Percentiles rank a stretch among this genome's conserved stretches.
phyloP scores from a whole-genome alignment of 2,888 invertebrate species.

The Cantharis rustica region DNA sequence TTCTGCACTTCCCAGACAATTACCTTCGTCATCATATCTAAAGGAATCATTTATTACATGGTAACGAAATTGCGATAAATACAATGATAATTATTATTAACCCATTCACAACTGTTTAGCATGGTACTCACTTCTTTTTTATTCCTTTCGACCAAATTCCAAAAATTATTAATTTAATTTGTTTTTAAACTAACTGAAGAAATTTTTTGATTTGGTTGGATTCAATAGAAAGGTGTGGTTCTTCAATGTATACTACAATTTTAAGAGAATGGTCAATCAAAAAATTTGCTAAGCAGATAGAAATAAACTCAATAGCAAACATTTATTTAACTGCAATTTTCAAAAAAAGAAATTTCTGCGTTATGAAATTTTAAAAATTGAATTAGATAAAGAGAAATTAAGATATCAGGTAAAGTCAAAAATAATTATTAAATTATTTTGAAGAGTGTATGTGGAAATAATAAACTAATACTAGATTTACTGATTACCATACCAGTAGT shows the following conservation, averaged over 20 bases:
- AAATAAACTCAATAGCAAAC: background rate
- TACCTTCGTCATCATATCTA: constrained; percentile 81
- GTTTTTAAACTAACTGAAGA: background rate
- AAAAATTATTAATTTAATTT: background rate
- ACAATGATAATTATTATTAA: background rate
- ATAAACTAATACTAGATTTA: background rate
- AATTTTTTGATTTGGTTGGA: background rate
- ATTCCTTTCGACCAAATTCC: background rate
- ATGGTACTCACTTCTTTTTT: background rate
- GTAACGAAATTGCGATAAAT: background rate
- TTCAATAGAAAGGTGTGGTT: background rate
- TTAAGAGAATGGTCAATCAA: background rate
- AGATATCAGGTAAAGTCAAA: background rate
- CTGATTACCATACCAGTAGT: background rate
- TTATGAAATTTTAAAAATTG: background rate
- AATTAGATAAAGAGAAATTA: background rate
- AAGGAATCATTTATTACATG: background rate
- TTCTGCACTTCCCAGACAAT: constrained; percentile 75
- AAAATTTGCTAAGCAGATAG: background rate
- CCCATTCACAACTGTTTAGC: background rate
- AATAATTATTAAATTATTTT: background rate
- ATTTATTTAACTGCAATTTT: background rate
- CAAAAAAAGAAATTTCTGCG: background rate
- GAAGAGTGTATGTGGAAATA: background rate
- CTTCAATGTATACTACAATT: background rate